These are phyloP conservation scores for Aplochiton taeniatus DNA, from an alignment of 2,797 vertebrate species.

Conservation along the genomic window DNA sequence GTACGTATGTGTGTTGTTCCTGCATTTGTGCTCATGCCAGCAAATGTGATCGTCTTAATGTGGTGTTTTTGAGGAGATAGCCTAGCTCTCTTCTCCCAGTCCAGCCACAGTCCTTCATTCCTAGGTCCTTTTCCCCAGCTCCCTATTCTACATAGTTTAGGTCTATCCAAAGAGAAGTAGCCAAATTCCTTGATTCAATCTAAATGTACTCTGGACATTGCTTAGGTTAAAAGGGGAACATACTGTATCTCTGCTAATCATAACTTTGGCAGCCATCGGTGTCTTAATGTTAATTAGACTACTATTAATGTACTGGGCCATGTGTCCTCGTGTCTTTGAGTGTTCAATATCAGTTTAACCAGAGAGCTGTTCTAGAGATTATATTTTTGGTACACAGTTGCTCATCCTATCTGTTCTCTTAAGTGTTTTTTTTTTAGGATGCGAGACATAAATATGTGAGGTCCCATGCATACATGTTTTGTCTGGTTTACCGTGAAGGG, in stretches of 20 bases:
- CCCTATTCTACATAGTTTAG: not conserved
- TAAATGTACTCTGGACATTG: not conserved
- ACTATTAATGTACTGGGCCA: not conserved
- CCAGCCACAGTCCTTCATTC: no score
- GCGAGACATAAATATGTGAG: no score
- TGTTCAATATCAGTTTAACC: not conserved
- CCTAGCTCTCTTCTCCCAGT: not conserved
- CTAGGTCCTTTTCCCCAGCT: no score
- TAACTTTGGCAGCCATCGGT: not conserved
- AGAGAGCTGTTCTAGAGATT: not conserved
- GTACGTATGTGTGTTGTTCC: not conserved
- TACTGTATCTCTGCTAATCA: not conserved
- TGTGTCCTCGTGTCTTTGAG: not conserved
- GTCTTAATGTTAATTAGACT: not conserved
- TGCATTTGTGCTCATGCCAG: not conserved
- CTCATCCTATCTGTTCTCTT: not conserved
- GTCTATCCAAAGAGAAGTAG: not conserved
- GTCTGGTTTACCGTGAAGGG: no score
- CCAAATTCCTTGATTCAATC: not conserved
- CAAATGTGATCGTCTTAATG: not conserved
- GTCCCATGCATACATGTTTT: no score
- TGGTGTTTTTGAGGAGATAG: constrained; percentile 16
- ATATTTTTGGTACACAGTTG: not conserved
- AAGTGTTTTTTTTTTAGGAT: no score
- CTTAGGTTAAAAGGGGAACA: not conserved